phyloP scores from a whole-genome alignment of 2,888 invertebrate species.

The Spilarctia lutea region DNA sequence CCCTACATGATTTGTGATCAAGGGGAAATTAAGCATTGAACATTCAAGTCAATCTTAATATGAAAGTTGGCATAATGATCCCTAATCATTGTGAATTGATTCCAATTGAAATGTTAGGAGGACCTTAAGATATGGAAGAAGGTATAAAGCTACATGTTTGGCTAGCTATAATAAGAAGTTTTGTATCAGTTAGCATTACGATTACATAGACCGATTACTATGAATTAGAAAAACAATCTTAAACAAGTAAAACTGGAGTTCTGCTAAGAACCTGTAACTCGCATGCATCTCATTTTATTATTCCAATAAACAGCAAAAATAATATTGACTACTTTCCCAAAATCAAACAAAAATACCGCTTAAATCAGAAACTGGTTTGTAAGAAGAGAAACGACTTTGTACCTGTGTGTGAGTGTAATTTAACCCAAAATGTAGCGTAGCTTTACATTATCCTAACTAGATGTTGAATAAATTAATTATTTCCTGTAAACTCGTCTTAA shows the following conservation, averaged over 20 bases:
- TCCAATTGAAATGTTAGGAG: not conserved
- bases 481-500: conserved; percentile 34
- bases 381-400: not conserved
- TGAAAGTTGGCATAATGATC: not conserved
- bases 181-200: not conserved
- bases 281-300: not conserved
- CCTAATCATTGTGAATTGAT: not conserved
- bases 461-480: conserved; percentile 33
- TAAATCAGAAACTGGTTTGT: conserved; percentile 16
- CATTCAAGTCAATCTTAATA: not conserved
- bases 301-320: not conserved
- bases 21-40: too few relatives aligned
- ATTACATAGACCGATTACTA: too few relatives aligned
- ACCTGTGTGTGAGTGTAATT: conserved; percentile 21
- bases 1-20: too few relatives aligned
- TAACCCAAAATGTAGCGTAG: conserved; percentile 10
- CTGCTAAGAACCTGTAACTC: conserved; percentile 17
- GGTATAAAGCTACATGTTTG: not conserved
- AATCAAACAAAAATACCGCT: not conserved
- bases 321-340: not conserved
- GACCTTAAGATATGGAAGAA: too few relatives aligned
- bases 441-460: conserved; percentile 11
- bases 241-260: conserved; percentile 4
- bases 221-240: too few relatives aligned
- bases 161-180: not conserved